phyloP scores from a whole-genome alignment of 2,113 vertebrate species.

The Silurus asotus region DNA sequence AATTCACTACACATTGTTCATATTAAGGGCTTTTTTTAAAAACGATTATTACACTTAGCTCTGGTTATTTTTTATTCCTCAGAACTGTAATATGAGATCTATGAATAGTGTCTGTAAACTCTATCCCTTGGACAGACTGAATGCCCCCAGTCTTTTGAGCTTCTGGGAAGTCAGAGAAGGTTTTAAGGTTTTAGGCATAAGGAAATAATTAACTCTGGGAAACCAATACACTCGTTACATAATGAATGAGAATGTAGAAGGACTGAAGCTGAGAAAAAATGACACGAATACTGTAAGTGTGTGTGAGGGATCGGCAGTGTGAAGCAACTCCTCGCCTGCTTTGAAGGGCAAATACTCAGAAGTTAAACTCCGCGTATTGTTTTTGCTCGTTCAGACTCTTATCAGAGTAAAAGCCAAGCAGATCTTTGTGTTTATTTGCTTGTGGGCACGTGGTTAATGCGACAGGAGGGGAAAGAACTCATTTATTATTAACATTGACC shows the following conservation, averaged over 20 bases:
- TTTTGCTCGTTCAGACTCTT: neutral
- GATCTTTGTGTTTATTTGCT: constrained; percentile 12
- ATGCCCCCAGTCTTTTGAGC: neutral
- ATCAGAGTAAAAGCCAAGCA: neutral
- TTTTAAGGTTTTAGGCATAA: constrained; percentile 53
- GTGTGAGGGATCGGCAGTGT: neutral
- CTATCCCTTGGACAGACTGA: neutral
- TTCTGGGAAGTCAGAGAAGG: constrained; percentile 18
- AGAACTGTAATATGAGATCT: neutral
- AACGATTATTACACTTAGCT: neutral
- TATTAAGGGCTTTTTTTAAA: neutral
- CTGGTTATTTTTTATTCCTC: neutral
- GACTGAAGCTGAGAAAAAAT: neutral
- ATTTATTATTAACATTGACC: constrained; percentile 70
- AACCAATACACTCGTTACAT: constrained; percentile 50
- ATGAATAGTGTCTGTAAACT: constrained; percentile 16
- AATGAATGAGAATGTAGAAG: constrained; percentile 25
- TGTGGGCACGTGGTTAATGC: constrained; percentile 31
- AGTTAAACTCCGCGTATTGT: neutral
- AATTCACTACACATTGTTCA: neutral
- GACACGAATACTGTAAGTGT: neutral
- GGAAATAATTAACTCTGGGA: constrained; percentile 58
- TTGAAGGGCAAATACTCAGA: neutral
- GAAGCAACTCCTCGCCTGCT: no score
- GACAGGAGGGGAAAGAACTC: constrained; percentile 44